phyloP scores from a whole-genome alignment of 2,888 invertebrate genomes.

The Hirtodrosophila histrioides region DNA sequence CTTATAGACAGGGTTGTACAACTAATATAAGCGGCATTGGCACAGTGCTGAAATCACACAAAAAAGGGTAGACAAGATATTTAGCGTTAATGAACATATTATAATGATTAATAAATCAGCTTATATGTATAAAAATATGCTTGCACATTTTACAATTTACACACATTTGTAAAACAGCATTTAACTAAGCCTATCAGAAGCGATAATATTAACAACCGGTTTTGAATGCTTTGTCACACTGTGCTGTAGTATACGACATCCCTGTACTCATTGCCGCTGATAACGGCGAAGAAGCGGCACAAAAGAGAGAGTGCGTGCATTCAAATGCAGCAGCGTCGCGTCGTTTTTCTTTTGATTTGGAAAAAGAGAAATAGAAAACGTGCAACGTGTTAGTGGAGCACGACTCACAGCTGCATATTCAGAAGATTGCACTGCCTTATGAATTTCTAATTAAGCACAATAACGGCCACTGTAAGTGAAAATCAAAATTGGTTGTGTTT shows the following conservation, averaged over 20 bases:
- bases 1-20: constrained; percentile 32
- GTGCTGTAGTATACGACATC: constrained; percentile 40
- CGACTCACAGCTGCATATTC: constrained; percentile 22
- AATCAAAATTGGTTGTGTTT: background rate
- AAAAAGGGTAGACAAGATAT: background rate
- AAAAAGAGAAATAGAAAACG: constrained; percentile 59
- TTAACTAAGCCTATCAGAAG: too few species aligned
- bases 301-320: constrained; percentile 51
- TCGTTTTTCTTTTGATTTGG: constrained; percentile 62
- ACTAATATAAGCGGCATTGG: constrained; percentile 11
- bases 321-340: constrained; percentile 68
- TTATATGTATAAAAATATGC: too few species aligned
- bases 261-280: constrained; percentile 45
- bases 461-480: constrained; percentile 59
- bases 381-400: constrained; percentile 67
- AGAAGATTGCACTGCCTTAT: constrained; percentile 37
- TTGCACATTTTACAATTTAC: too few species aligned
- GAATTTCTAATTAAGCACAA: constrained; percentile 24
- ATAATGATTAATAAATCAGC: too few species aligned
- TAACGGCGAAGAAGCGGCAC: constrained; percentile 74
- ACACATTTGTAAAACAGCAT: too few species aligned
- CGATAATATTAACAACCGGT: constrained; percentile 10
- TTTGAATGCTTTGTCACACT: constrained; percentile 30
- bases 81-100: too few species aligned
- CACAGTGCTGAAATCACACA: background rate